These are phyloP conservation scores for Neolamprologus sp. DNA, from an alignment of 2,113 vertebrate species.

Conservation along the genomic window DNA sequence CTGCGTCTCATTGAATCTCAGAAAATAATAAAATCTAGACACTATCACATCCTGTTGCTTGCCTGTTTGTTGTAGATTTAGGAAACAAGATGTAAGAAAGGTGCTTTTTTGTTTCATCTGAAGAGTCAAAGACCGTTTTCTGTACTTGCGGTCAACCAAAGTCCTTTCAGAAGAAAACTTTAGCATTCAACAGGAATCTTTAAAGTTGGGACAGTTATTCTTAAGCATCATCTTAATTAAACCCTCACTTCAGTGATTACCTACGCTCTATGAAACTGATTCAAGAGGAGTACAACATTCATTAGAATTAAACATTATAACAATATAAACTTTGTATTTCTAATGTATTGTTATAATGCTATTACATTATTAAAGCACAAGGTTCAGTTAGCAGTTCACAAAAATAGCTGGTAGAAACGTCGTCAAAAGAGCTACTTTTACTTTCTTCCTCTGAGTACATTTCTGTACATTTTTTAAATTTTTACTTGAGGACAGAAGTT, in stretches of 20 bases:
- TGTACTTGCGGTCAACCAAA: background rate
- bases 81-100: background rate
- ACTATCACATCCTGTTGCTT: background rate
- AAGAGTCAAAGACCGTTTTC: background rate
- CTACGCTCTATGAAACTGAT: background rate
- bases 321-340: accelerated
- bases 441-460: background rate
- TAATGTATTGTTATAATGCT: background rate
- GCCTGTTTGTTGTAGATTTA: background rate
- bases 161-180: background rate
- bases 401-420: background rate
- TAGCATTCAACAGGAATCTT: background rate
- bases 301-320: background rate
- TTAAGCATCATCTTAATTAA: background rate
- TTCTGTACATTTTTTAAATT: background rate
- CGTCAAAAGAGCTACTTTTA: background rate
- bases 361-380: background rate
- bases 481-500: background rate
- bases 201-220: background rate
- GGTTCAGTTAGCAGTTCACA: background rate
- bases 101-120: background rate
- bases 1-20: background rate
- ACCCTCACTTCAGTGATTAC: background rate
- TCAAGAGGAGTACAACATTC: accelerated
- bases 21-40: background rate